Conservation (phyloP, 2,113 vertebrate species). For the Pseudopodoces humilis region DNA sequence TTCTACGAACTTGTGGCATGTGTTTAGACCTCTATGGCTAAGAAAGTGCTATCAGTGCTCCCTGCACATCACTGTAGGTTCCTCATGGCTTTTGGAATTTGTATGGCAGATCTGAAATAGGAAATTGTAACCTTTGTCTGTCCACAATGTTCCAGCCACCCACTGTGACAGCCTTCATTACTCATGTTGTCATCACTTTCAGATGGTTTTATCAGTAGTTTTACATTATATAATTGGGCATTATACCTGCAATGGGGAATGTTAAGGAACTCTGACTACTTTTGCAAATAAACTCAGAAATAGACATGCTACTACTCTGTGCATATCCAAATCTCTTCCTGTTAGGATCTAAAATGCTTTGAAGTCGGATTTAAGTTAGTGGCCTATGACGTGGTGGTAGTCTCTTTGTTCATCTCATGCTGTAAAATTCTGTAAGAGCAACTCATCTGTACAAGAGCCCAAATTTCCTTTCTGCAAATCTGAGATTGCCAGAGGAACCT, state of each 20-base stretch:
- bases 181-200: neutral
- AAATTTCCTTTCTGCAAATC: neutral
- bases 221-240: neutral
- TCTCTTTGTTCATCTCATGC: neutral
- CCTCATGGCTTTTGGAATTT: neutral
- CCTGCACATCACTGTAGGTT: neutral
- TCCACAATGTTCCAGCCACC: neutral
- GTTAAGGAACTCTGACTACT: neutral
- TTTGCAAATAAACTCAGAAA: neutral
- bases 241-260: neutral
- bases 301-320: rapidly evolving
- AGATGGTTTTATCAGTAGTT: neutral
- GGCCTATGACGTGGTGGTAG: neutral
- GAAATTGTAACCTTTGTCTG: neutral
- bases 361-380: neutral
- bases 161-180: neutral
- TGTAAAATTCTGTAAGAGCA: neutral
- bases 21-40: too few species aligned
- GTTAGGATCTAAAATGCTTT: neutral
- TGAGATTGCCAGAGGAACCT: neutral
- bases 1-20: neutral
- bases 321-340: neutral
- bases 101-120: neutral
- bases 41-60: neutral
- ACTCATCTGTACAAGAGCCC: neutral